A percentile compares a stretch with the other conserved stretches of the same genome.
Conservation (phyloP, 2,888 invertebrate species). For the Timema podura region DNA sequence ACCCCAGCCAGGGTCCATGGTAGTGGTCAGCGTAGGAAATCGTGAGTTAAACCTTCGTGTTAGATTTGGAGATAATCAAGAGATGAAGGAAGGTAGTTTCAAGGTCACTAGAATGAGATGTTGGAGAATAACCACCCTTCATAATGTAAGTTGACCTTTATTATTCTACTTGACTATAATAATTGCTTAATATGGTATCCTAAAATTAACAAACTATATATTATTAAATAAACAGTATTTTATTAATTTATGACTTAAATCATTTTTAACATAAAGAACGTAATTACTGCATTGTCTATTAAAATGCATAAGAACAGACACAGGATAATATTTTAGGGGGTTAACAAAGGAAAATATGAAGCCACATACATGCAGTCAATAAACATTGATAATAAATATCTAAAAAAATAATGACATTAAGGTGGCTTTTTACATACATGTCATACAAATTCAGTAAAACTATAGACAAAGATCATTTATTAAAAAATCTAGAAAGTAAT, state of each 20-base stretch:
- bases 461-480: no score
- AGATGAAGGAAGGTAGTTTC: constrained; percentile 78
- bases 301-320: not conserved
- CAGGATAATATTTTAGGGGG: no score
- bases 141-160: constrained; percentile 53
- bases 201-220: not conserved
- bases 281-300: constrained; percentile 13
- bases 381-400: no score
- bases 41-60: constrained; percentile 75
- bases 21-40: constrained; percentile 77
- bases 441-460: no score
- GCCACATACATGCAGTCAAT: no score
- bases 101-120: constrained; percentile 95
- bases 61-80: constrained; percentile 51
- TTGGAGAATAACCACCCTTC: constrained; percentile 90
- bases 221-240: not conserved
- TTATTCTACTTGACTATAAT: constrained; percentile 17
- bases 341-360: no score
- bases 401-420: no score
- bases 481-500: no score
- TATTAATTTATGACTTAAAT: not conserved
- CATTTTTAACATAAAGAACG: not conserved
- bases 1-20: constrained; percentile 65
- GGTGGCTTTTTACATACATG: no score
- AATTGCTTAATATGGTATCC: constrained; percentile 13